Conservation (phyloP, 2,888 invertebrate genomes). For the Unio delphinus region DNA sequence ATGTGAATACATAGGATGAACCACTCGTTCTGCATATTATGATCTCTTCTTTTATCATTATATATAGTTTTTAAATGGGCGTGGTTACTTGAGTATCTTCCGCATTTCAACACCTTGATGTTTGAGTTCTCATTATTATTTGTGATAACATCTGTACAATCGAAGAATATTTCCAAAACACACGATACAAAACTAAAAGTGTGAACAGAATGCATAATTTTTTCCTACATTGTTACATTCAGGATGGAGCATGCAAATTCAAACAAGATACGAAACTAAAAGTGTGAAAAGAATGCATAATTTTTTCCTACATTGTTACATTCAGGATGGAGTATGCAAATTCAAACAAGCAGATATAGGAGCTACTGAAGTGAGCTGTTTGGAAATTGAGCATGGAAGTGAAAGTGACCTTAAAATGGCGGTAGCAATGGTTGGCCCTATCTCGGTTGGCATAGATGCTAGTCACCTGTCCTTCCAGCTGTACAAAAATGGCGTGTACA, state of each 20-base stretch:
- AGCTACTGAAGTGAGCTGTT: conserved; percentile 42
- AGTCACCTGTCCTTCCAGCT: conserved; percentile 77
- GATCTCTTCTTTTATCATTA: too few species aligned
- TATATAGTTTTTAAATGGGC: too few species aligned
- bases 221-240: conserved; percentile 1
- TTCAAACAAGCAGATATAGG: conserved; percentile 41
- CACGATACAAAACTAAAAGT: too few species aligned
- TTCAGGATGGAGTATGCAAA: conserved; percentile 61
- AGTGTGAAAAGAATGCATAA: too few species aligned
- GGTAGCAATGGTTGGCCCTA: conserved; percentile 86
- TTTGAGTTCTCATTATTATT: too few species aligned
- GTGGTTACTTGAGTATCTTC: too few species aligned
- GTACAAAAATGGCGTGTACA: conserved; percentile 36
- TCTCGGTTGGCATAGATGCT: conserved; percentile 91
- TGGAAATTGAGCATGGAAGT: conserved; percentile 73
- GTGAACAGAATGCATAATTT: too few species aligned
- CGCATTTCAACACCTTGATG: too few species aligned
- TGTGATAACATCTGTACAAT: too few species aligned
- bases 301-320: background rate
- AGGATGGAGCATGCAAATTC: conserved; percentile 64
- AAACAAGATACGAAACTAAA: conserved; percentile 9
- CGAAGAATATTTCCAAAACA: too few species aligned
- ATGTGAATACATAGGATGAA: too few species aligned
- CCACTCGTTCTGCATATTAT: too few species aligned
- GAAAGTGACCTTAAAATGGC: conserved; percentile 83